These are phyloP conservation scores for Tribolium castaneum DNA, from an alignment of 1,140 invertebrate species.

Conservation along the genomic window DNA sequence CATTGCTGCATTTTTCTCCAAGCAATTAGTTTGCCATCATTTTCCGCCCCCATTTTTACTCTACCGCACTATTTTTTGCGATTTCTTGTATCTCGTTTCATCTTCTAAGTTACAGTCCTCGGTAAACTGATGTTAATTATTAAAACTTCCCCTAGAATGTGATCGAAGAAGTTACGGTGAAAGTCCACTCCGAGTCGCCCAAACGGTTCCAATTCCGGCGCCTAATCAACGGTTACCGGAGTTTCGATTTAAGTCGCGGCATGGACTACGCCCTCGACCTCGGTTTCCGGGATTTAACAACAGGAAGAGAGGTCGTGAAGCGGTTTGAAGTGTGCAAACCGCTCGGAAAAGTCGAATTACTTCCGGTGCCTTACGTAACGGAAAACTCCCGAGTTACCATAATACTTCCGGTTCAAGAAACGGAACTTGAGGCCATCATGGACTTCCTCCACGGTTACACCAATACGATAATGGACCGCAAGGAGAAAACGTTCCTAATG, in stretches of 20 bases:
- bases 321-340: conserved; percentile 80
- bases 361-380: conserved; percentile 91
- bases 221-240: conserved; percentile 84
- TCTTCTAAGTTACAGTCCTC: too few species aligned
- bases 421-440: conserved; percentile 66
- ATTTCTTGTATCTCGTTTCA: too few species aligned
- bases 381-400: conserved; percentile 86
- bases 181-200: conserved; percentile 70
- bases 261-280: conserved; percentile 91
- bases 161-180: conserved; percentile 69
- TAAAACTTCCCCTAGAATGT: conserved; percentile 67
- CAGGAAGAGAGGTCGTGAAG: conserved; percentile 63
- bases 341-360: conserved; percentile 84
- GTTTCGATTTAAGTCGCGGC: conserved; percentile 88
- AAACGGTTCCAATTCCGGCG: conserved; percentile 68
- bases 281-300: conserved; percentile 57
- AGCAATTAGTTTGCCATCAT: too few species aligned
- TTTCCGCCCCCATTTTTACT: too few species aligned
- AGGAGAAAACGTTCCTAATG: conserved; percentile 81
- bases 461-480: conserved; percentile 77
- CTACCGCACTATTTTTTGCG: too few species aligned
- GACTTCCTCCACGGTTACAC: conserved; percentile 79
- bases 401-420: conserved; percentile 73
- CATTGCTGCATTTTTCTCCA: too few species aligned
- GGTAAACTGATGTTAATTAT: too few species aligned